phyloP scores from a whole-genome alignment of 2,113 vertebrate species.

The Cheilinus undulatus region DNA sequence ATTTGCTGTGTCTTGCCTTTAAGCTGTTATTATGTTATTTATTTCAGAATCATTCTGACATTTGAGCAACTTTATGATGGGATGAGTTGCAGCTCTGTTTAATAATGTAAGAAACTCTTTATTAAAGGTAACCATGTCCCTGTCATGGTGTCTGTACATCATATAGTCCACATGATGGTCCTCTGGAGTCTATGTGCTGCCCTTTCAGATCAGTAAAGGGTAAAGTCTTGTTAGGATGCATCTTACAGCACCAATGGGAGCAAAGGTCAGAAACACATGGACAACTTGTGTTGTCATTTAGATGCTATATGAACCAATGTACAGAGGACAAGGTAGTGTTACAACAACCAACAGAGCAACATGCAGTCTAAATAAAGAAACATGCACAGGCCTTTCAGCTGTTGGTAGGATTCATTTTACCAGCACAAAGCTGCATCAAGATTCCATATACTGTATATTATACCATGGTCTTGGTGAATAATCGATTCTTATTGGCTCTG shows the following conservation, averaged over 20 bases:
- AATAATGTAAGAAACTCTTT: neutral
- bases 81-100: neutral
- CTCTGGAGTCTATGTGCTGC: constrained; percentile 23
- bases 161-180: constrained; percentile 1
- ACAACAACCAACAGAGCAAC: constrained; percentile 1
- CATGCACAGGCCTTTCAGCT: neutral
- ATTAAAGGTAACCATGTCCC: no score
- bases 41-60: neutral
- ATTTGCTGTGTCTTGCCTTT: no score
- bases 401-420: no score
- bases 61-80: neutral
- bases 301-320: constrained; percentile 9
- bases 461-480: no score
- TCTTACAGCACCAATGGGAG: constrained; percentile 37
- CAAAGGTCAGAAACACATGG: constrained; percentile 47
- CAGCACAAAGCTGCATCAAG: neutral
- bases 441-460: neutral
- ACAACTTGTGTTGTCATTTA: constrained; percentile 9
- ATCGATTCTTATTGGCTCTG: no score
- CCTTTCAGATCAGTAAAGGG: constrained; percentile 24
- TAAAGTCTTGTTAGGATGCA: constrained; percentile 11
- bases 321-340: neutral
- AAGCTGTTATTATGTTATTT: no score
- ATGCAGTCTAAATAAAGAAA: neutral
- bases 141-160: neutral